phyloP scores from a whole-genome alignment of 2,888 invertebrate species.

The Gnatocerus cornutus region DNA sequence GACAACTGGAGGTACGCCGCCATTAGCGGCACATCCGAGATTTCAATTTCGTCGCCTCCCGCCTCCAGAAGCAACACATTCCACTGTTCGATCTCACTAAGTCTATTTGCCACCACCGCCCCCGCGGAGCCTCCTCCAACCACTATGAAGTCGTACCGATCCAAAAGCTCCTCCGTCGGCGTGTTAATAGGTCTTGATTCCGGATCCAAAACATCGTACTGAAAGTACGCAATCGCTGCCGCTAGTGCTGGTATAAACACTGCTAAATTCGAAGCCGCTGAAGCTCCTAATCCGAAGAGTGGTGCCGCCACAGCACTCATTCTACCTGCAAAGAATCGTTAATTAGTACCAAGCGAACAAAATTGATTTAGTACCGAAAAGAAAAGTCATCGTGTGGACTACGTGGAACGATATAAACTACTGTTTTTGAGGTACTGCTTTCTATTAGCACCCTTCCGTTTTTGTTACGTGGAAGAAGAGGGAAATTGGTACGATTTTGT shows the following conservation, averaged over 20 bases:
- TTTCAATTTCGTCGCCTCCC: slow-evolving; percentile 92
- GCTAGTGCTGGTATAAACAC: slow-evolving; percentile 90
- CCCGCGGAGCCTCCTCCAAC: slow-evolving; percentile 93
- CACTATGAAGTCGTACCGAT: slow-evolving; percentile 88
- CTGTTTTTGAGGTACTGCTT: neutral
- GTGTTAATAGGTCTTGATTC: slow-evolving; percentile 86
- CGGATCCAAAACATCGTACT: slow-evolving; percentile 88
- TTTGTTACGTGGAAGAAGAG: slow-evolving; percentile 3
- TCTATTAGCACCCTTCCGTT: slow-evolving; percentile 4
- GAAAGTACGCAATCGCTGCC: slow-evolving; percentile 90
- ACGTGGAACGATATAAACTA: slow-evolving; percentile 1
- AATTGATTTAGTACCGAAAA: slow-evolving; percentile 14
- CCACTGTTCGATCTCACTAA: slow-evolving; percentile 87
- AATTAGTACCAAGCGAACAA: slow-evolving; percentile 5
- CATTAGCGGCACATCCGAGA: slow-evolving; percentile 90
- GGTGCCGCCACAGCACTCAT: slow-evolving; percentile 82
- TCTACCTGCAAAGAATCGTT: slow-evolving; percentile 54
- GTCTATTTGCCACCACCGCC: slow-evolving; percentile 87
- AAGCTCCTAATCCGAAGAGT: slow-evolving; percentile 80
- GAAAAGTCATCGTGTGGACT: slow-evolving; percentile 12
- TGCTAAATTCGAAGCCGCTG: slow-evolving; percentile 80
- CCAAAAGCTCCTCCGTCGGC: slow-evolving; percentile 77
- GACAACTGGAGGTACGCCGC: slow-evolving; percentile 91
- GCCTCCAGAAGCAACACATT: slow-evolving; percentile 88
- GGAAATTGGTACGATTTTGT: slow-evolving; percentile 1